Evolutionary conservation across 30 jellyfish, hydroid and myxozoan species (phyloP).

Genomic region (Clytia hemisphaerica): DNA sequence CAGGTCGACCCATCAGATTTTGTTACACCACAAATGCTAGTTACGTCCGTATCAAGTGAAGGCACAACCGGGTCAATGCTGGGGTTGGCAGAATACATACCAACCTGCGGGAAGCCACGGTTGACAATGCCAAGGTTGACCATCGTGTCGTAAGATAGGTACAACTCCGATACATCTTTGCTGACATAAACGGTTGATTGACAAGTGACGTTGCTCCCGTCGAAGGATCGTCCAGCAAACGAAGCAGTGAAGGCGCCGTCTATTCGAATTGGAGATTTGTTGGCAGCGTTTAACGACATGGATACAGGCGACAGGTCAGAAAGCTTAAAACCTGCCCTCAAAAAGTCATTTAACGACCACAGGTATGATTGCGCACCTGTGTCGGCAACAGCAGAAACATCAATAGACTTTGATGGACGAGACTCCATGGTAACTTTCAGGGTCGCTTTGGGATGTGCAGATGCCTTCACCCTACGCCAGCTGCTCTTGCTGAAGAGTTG

Average conservation of each 20-base stretch:
- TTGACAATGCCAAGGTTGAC: too few relatives aligned
- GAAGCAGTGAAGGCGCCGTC: not conserved
- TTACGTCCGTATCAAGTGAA: too few relatives aligned
- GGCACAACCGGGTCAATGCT: too few relatives aligned
- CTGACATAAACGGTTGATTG: too few relatives aligned
- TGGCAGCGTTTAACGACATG: too few relatives aligned
- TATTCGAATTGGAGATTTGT: not conserved
- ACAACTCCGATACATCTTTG: too few relatives aligned
- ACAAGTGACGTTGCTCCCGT: too few relatives aligned
- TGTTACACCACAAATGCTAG: too few relatives aligned
- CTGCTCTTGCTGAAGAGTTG: not conserved
- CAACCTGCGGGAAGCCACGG: too few relatives aligned
- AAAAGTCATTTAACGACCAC: not conserved
- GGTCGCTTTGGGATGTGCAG: slow-evolving; percentile 4
- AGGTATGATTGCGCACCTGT: not conserved
- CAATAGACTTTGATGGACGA: not conserved
- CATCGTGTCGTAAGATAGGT: too few relatives aligned
- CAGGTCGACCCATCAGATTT: too few relatives aligned
- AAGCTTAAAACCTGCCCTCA: not conserved
- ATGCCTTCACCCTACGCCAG: not conserved
- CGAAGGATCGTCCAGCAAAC: not conserved
- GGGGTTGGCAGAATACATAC: too few relatives aligned
- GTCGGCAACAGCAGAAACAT: not conserved
- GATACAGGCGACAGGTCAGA: not conserved
- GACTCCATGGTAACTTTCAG: not conserved